These are phyloP conservation scores for Epicampocera succincta DNA, from an alignment of 2,888 invertebrate genomes.

Conservation along the genomic window DNA sequence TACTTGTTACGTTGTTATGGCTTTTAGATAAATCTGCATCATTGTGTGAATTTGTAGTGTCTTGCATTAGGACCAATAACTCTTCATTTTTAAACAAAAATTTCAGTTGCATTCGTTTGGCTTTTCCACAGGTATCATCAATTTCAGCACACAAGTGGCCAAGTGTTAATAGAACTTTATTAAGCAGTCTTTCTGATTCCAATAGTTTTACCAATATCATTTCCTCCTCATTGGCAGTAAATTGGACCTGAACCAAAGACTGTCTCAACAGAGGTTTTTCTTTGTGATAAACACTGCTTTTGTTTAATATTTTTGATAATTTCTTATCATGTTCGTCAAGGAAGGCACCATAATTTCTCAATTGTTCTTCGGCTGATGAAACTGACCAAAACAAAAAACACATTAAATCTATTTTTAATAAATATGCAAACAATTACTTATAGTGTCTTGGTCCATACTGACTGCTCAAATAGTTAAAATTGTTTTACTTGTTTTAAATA, in stretches of 20 bases:
- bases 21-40: constrained; percentile 19
- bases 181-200: constrained; percentile 90
- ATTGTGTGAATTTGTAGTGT: neutral
- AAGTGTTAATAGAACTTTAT: constrained; percentile 90
- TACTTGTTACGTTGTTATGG: constrained; percentile 44
- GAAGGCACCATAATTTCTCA: constrained; percentile 77
- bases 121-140: constrained; percentile 85
- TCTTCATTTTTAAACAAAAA: constrained; percentile 79
- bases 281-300: constrained; percentile 57
- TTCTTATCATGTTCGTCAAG: constrained; percentile 76
- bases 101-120: constrained; percentile 83
- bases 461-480: neutral
- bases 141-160: constrained; percentile 91
- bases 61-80: constrained; percentile 58
- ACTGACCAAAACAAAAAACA: constrained; percentile 68
- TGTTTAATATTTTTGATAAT: constrained; percentile 71
- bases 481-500: neutral
- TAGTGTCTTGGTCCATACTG: constrained; percentile 67
- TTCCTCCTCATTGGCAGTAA: constrained; percentile 82
- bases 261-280: constrained; percentile 54
- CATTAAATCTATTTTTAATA: neutral
- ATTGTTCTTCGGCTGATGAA: constrained; percentile 78
- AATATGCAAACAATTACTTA: constrained; percentile 62
- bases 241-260: constrained; percentile 74
- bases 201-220: constrained; percentile 87